A percentile compares a stretch with the other conserved stretches of the same genome.
Conservation (phyloP, 2,888 invertebrate genomes). For the Scaptomyza flava region DNA sequence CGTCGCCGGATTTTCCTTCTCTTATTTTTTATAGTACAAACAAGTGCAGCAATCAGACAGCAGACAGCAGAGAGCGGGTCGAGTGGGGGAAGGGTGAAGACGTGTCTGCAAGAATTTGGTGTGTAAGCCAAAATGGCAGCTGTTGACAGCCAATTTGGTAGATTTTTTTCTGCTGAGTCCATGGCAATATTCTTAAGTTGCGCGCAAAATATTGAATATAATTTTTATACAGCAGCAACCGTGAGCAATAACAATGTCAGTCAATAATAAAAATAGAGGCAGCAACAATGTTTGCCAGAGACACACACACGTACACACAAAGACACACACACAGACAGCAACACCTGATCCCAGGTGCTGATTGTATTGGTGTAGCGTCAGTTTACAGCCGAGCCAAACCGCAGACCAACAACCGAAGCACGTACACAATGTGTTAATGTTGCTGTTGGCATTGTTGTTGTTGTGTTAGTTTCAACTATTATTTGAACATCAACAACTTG, state of each 20-base stretch:
- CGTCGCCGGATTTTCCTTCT: constrained; percentile 31
- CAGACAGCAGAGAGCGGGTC: not conserved
- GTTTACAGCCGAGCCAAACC: constrained; percentile 54
- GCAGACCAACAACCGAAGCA: constrained; percentile 55
- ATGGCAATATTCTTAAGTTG: constrained; percentile 39
- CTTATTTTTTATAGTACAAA: constrained; percentile 22
- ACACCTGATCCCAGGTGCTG: constrained; percentile 47
- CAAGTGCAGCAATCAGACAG: constrained; percentile 48
- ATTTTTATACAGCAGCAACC: constrained; percentile 35
- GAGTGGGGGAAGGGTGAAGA: not conserved
- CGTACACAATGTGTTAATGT: constrained; percentile 59
- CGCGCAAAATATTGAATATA: constrained; percentile 46
- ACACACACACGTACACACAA: constrained; percentile 1
- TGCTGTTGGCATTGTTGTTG: constrained; percentile 26
- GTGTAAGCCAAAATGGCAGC: constrained; percentile 36
- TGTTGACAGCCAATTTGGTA: constrained; percentile 65
- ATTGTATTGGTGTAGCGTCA: constrained; percentile 22
- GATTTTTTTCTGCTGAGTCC: constrained; percentile 34
- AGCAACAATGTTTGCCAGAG: constrained; percentile 50
- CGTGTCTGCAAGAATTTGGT: constrained; percentile 26
- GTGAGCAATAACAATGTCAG: constrained; percentile 10
- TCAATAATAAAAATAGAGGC: constrained; percentile 11
- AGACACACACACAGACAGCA: constrained; percentile 21
- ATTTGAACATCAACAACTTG: constrained; percentile 78
- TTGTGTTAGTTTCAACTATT: constrained; percentile 70